phyloP scores from a whole-genome alignment of 2,888 invertebrate genomes.

The Drosophila glabriapex region DNA sequence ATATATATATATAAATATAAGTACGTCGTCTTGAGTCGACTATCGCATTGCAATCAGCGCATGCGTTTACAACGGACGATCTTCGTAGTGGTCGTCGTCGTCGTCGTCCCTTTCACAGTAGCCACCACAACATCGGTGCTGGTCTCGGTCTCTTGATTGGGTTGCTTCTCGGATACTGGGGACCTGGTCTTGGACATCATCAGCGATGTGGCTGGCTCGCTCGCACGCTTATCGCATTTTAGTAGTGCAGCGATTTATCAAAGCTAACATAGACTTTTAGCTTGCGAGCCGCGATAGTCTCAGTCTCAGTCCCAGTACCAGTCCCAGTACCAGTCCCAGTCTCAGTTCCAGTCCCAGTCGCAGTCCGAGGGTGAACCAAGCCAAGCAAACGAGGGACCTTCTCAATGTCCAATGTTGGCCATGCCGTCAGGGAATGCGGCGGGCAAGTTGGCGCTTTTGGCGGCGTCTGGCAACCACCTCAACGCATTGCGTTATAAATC shows the following conservation, averaged over 20 bases:
- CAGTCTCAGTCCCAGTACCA: slow-evolving; percentile 9
- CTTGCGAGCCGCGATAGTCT: slow-evolving; percentile 68
- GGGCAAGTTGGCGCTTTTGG: slow-evolving; percentile 73
- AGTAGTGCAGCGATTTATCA: slow-evolving; percentile 84
- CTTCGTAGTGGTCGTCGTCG: slow-evolving; percentile 51
- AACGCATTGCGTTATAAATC: slow-evolving; percentile 77
- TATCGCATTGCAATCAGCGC: slow-evolving; percentile 80
- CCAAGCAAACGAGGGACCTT: slow-evolving; percentile 38
- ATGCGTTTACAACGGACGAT: slow-evolving; percentile 77
- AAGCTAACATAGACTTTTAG: slow-evolving; percentile 85
- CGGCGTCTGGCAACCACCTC: slow-evolving; percentile 72
- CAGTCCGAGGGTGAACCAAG: slow-evolving; percentile 13
- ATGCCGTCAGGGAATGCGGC: slow-evolving; percentile 55
- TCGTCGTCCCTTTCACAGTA: slow-evolving; percentile 75
- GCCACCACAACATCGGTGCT: slow-evolving; percentile 40
- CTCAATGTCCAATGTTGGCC: slow-evolving; percentile 64
- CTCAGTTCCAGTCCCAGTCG: background rate
- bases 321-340: slow-evolving; percentile 17
- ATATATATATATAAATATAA: slow-evolving; percentile 21
- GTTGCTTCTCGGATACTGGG: slow-evolving; percentile 3
- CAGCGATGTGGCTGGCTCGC: slow-evolving; percentile 54
- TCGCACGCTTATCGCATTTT: slow-evolving; percentile 83
- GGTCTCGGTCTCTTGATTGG: slow-evolving; percentile 17
- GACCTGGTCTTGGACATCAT: slow-evolving; percentile 48
- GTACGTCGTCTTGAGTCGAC: slow-evolving; percentile 49